A percentile compares a stretch with the other conserved stretches of the same genome.
phyloP scores from a whole-genome alignment of 2,113 vertebrate genomes.

The Amblyornis subalaris region DNA sequence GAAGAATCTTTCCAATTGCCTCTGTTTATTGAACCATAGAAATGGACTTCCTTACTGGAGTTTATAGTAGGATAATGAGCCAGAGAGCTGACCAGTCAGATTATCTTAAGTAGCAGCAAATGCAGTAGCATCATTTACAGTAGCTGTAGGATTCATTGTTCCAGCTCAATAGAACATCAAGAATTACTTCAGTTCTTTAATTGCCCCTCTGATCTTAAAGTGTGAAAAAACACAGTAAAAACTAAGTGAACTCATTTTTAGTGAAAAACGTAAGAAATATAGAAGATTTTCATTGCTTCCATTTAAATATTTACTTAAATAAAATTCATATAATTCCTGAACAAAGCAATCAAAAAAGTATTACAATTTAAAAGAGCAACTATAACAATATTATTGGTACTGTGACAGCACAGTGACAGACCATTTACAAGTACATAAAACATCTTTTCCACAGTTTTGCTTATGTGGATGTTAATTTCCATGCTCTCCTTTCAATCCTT shows the following conservation, averaged over 20 bases:
- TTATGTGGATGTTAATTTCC: background rate
- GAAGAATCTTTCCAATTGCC: conserved; percentile 35
- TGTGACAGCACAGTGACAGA: background rate
- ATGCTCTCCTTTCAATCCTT: accelerated
- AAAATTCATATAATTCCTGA: background rate
- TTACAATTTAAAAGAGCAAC: background rate
- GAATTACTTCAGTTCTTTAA: background rate
- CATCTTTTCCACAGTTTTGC: background rate
- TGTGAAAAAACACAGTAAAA: background rate
- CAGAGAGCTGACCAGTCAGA: conserved; percentile 53
- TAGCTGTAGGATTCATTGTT: conserved; percentile 12
- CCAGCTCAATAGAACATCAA: background rate
- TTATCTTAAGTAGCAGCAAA: conserved; percentile 37
- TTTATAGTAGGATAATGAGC: conserved; percentile 45
- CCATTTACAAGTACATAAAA: background rate
- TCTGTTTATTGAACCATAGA: conserved; percentile 40
- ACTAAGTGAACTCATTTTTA: background rate
- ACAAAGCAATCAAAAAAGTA: background rate
- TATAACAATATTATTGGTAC: background rate
- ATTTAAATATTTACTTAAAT: background rate
- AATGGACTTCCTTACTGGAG: conserved; percentile 31
- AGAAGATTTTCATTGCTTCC: background rate
- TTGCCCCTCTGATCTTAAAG: background rate
- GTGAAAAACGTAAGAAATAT: background rate
- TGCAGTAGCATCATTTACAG: conserved; percentile 24